Evolutionary conservation across 2,113 vertebrate genomes (phyloP).

Genomic region (Heptranchias perlo): DNA sequence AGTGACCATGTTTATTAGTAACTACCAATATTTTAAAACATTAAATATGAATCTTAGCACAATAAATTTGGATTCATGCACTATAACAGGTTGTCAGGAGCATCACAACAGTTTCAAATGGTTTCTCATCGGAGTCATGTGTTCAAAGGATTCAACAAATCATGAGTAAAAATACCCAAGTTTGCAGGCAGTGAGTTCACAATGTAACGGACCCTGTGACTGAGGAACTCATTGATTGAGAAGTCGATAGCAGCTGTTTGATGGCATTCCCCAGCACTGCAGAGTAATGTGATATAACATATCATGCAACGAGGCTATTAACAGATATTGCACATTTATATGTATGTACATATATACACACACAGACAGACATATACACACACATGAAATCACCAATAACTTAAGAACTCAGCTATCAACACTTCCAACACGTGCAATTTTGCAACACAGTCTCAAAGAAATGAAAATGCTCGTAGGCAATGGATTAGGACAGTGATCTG

Average conservation of each 20-base stretch:
- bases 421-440: neutral
- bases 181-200: neutral
- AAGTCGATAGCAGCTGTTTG: neutral
- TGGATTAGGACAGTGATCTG: neutral
- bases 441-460: neutral
- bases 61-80: neutral
- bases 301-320: neutral
- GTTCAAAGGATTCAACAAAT: neutral
- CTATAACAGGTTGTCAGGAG: neutral
- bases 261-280: neutral
- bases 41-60: neutral
- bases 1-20: neutral
- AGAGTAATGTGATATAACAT: neutral
- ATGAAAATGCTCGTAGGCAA: conserved; percentile 7
- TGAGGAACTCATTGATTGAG: neutral
- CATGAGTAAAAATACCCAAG: neutral
- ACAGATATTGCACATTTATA: conserved; percentile 14
- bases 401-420: neutral
- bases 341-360: neutral
- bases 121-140: neutral
- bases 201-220: neutral
- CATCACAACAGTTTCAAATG: neutral
- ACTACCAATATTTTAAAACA: neutral
- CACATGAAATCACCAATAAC: neutral
- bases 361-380: conserved; percentile 12